These are phyloP conservation scores for Alexandromys oeconomus DNA, from an alignment of 2,797 vertebrate genomes.

Conservation along the genomic window DNA sequence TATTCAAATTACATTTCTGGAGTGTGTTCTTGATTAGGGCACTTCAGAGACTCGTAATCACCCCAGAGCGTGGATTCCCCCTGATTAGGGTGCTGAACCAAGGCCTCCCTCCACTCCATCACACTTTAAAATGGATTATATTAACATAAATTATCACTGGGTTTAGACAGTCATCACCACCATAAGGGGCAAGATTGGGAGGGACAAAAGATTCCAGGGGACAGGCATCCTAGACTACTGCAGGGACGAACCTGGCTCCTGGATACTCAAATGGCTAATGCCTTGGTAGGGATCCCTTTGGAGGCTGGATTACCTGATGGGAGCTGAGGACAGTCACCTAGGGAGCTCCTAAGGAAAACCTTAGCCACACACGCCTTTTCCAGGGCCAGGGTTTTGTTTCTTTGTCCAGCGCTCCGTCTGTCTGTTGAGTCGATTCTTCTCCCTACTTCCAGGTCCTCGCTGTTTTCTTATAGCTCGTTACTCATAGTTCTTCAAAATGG, in stretches of 20 bases:
- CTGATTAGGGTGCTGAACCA: not conserved
- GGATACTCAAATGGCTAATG: not conserved
- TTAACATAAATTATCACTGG: not conserved
- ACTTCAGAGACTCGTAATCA: not conserved
- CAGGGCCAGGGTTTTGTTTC: not conserved
- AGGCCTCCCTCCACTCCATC: not conserved
- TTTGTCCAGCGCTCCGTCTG: not conserved
- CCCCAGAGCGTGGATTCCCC: not conserved
- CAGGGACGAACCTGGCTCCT: not conserved
- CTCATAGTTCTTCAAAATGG: not conserved
- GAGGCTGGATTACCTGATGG: not conserved
- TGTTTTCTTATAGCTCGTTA: not conserved
- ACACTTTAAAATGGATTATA: not conserved
- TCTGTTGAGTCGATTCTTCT: conserved; percentile 3
- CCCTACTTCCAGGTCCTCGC: not conserved
- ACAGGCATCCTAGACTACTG: not conserved
- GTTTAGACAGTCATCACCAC: not conserved
- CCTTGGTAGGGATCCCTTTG: not conserved
- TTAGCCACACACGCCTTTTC: not conserved
- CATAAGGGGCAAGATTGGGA: not conserved
- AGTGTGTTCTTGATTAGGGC: not conserved
- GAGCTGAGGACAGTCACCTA: not conserved
- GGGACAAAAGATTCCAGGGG: not conserved
- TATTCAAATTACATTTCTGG: not conserved
- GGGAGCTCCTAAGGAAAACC: not conserved